Conservation (phyloP, 2,888 invertebrate genomes). For the Calameuta pallipes region DNA sequence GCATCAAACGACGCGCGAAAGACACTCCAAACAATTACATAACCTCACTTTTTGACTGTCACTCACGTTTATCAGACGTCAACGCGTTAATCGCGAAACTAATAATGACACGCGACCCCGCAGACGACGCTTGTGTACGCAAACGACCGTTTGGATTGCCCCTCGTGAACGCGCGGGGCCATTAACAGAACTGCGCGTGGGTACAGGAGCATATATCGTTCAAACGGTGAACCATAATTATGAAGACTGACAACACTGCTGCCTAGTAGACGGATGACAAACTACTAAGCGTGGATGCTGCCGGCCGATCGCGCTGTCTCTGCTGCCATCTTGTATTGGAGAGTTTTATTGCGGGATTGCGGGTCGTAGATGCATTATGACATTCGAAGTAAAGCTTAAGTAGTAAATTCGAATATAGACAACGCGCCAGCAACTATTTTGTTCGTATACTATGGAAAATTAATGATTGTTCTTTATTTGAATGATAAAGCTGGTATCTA, state of each 20-base stretch:
- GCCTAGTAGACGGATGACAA: slow-evolving; percentile 38
- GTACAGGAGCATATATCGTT: slow-evolving; percentile 38
- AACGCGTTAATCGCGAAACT: not conserved
- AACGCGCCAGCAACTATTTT: no score
- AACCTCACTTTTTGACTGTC: slow-evolving; percentile 38
- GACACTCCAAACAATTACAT: slow-evolving; percentile 38
- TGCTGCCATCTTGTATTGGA: not conserved
- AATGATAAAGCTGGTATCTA: no score
- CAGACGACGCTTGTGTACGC: slow-evolving; percentile 7
- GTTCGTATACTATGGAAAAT: no score
- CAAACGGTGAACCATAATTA: slow-evolving; percentile 47
- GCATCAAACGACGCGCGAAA: slow-evolving; percentile 35
- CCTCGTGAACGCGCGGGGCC: slow-evolving; percentile 41
- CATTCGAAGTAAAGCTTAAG: no score
- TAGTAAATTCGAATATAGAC: no score
- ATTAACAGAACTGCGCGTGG: slow-evolving; percentile 44
- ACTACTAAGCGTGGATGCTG: slow-evolving; percentile 32
- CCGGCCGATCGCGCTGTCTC: slow-evolving; percentile 9
- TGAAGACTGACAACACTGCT: slow-evolving; percentile 37
- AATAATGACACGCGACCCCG: slow-evolving; percentile 15
- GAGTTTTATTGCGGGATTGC: not conserved
- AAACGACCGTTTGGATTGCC: slow-evolving; percentile 32
- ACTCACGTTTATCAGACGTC: not conserved
- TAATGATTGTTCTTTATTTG: no score
- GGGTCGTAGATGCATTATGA: no score